Base-by-base conservation (phyloP, 2,113 vertebrate genomes). In the Podarcis muralis region DNA sequence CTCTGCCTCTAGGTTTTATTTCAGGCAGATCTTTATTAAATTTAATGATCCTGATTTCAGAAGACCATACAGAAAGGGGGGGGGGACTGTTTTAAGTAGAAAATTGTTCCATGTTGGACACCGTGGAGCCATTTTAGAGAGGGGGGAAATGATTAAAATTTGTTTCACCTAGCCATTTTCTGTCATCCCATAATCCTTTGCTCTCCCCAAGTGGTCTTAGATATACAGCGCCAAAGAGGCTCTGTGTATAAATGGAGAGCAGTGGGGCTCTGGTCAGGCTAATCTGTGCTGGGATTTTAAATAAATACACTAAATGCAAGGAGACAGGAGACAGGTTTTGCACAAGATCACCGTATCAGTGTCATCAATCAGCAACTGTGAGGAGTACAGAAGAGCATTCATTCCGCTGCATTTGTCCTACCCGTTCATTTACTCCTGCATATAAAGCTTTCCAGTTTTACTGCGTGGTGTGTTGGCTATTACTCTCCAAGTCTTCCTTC, bases 161-260 rank as follows among this genome's bases (percentile, higher is more conserved):
- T 12, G 86, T 32, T 91, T 87, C 0, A 0, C 18, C 7, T 81
- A 91, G 88, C 75, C 30, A 88, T 93, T 88, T 90, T 88, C 83
- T 32, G 35, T 79, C 27, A 80, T 90, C 94, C 95, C 90, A 93
- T 3, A 93, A 95, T 92, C 86, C 94, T 87, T 74, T 30, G 35
- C 91, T 90, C 87, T 75, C 91, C 95, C 93, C 92, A 91, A 88
- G 95, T 12, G 91, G 77, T 87, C 87, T 93, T 88, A 92, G 5
- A 83, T 92, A 95, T 95, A 95, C 91, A 92, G 43, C 57, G 59
- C 53, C 82, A 72, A 82, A 81, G 82, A 84, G 87, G 77, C 81
- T 69, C 72, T 72, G 83, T 75, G 0, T 43, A 1, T 5, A 25
- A 59, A 15, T 8, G 20, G 48, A 53, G 71, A 83, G 90, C 81